Evolutionary conservation across 2,888 invertebrate genomes (phyloP).

Genomic region (Podabrus alpinus): DNA sequence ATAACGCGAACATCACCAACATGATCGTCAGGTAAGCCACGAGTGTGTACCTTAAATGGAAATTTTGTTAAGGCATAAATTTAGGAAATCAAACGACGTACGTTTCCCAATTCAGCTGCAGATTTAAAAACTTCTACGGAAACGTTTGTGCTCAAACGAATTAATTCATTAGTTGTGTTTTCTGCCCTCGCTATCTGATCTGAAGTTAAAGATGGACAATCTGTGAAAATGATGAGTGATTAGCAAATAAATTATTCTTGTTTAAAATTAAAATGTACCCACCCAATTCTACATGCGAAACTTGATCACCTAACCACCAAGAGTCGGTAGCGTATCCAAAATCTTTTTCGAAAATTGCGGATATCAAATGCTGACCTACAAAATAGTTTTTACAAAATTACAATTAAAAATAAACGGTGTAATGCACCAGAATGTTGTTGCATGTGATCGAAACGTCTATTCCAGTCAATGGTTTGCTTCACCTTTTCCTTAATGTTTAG

Average conservation of each 20-base stretch:
- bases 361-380: constrained; percentile 79
- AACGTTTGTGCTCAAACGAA: constrained; percentile 67
- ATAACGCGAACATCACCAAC: constrained; percentile 77
- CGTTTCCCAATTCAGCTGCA: constrained; percentile 49
- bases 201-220: constrained; percentile 59
- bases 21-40: constrained; percentile 81
- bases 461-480: constrained; percentile 72
- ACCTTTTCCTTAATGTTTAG: constrained; percentile 68
- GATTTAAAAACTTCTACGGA: constrained; percentile 68
- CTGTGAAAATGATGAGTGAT: constrained; percentile 41
- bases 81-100: constrained; percentile 20
- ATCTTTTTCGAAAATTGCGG: constrained; percentile 74
- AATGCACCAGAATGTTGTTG: constrained; percentile 82
- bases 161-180: constrained; percentile 68
- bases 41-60: constrained; percentile 62
- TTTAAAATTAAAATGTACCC: constrained; percentile 17
- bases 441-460: constrained; percentile 84
- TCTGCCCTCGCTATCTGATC: constrained; percentile 64
- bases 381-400: constrained; percentile 8
- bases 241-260: neutral
- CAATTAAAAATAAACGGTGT: neutral
- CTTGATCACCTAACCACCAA: constrained; percentile 81
- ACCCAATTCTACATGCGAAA: constrained; percentile 73
- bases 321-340: constrained; percentile 73
- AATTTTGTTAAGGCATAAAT: constrained; percentile 6